Percentiles rank a stretch among this genome's conserved stretches.
Conservation (phyloP, 1,140 invertebrate genomes). For the Anthonomus grandis region DNA sequence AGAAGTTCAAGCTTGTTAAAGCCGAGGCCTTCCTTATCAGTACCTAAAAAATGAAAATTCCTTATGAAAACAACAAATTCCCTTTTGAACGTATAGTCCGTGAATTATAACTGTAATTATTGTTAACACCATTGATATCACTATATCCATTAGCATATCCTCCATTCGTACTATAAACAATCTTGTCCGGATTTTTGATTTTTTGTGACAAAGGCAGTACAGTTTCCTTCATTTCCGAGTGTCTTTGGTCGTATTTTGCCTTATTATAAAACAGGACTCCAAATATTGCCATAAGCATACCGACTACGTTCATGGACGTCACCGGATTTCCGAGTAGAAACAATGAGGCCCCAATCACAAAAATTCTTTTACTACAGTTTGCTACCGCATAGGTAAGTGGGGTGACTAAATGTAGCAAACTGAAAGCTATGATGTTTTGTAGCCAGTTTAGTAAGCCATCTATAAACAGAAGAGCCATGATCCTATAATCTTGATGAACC, state of each 20-base stretch:
- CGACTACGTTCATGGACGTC: constrained; percentile 79
- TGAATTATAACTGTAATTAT: constrained; percentile 27
- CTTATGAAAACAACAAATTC: constrained; percentile 24
- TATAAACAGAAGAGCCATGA: constrained; percentile 65
- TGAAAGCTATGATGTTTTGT: constrained; percentile 94
- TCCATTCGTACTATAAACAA: no score
- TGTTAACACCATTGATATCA: constrained; percentile 22
- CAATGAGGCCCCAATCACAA: constrained; percentile 86
- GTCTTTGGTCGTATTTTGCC: constrained; percentile 70
- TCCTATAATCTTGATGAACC: constrained; percentile 52
- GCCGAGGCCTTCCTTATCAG: no score
- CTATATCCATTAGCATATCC: constrained; percentile 18
- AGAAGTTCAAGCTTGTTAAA: no score
- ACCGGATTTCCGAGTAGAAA: constrained; percentile 90
- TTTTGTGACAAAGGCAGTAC: constrained; percentile 54
- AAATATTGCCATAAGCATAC: constrained; percentile 86
- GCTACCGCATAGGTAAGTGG: constrained; percentile 94
- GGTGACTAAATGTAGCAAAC: constrained; percentile 82
- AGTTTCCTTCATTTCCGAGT: constrained; percentile 53
- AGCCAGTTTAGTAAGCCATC: constrained; percentile 91
- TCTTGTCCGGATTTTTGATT: constrained; percentile 36
- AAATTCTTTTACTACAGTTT: constrained; percentile 93
- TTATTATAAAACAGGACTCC: constrained; percentile 91
- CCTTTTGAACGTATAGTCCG: constrained; percentile 27
- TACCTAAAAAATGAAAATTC: no score